Conservation (phyloP, 1,140 invertebrate genomes). For the Mizuhopecten yessoensis region DNA sequence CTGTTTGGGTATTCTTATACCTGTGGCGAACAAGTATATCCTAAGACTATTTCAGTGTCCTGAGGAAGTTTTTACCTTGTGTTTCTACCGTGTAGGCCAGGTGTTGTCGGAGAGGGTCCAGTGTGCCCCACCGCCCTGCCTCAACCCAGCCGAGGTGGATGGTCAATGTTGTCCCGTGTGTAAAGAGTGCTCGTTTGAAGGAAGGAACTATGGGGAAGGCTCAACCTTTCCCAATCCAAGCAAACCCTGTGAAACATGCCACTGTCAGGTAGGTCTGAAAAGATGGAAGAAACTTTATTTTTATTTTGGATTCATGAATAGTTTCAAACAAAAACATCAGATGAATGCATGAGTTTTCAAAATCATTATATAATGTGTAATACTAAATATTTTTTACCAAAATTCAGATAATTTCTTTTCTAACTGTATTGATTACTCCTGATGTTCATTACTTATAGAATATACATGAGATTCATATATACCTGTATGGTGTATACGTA, state of each 20-base stretch:
- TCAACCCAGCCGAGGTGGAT: conserved; percentile 57
- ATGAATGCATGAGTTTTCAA: too few species aligned
- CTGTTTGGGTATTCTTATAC: too few species aligned
- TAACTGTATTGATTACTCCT: too few species aligned
- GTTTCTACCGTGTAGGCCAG: conserved; percentile 71
- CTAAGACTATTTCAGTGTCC: background rate
- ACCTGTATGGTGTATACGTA: too few species aligned
- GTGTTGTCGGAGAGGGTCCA: conserved; percentile 70
- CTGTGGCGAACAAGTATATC: too few species aligned
- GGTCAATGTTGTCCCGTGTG: conserved; percentile 80
- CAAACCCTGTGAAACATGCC: conserved; percentile 76
- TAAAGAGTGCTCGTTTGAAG: conserved; percentile 73
- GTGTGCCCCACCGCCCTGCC: conserved; percentile 71
- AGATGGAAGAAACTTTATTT: background rate
- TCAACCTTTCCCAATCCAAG: conserved; percentile 67
- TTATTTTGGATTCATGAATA: background rate
- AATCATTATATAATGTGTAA: too few species aligned
- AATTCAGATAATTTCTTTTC: too few species aligned
- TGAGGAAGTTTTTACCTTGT: background rate
- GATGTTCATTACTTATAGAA: too few species aligned
- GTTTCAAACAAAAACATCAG: too few species aligned
- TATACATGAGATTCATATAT: too few species aligned
- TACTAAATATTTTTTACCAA: too few species aligned
- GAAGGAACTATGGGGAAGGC: conserved; percentile 72
- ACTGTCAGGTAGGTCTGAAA: conserved; percentile 71